Percentiles rank a stretch among this genome's conserved stretches.
Evolutionary conservation across 1,140 invertebrate species (phyloP).

Genomic region (Trypoxylus dichotomus): DNA sequence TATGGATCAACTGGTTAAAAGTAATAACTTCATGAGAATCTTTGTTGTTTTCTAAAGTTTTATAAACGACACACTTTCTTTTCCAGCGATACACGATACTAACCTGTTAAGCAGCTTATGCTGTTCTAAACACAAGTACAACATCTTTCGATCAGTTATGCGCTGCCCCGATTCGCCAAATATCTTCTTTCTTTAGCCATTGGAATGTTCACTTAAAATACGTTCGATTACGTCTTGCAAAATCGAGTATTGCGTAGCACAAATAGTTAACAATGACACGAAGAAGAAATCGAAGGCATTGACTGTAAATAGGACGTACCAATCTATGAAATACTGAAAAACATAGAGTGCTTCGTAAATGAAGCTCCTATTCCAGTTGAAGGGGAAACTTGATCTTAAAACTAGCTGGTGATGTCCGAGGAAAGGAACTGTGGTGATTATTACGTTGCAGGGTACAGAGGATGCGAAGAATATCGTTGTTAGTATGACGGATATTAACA

Average conservation of each 20-base stretch:
- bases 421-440: background rate
- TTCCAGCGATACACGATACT: too few species aligned
- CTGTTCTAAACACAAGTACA: conserved; percentile 8
- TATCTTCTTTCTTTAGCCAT: background rate
- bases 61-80: too few species aligned
- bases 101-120: conserved; percentile 1
- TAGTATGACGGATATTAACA: background rate
- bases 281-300: conserved; percentile 15
- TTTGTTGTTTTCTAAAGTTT: too few species aligned
- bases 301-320: background rate
- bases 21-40: too few species aligned
- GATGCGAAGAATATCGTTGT: background rate
- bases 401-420: background rate
- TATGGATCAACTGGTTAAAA: background rate
- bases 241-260: background rate
- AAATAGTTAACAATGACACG: background rate
- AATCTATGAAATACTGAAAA: conserved; percentile 13
- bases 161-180: background rate
- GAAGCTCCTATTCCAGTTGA: conserved; percentile 1
- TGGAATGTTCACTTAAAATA: background rate
- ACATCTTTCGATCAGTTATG: conserved; percentile 1
- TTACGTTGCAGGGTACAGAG: background rate
- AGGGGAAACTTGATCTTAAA: background rate
- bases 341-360: background rate
- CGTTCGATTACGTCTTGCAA: background rate